Base-by-base conservation (phyloP, 2,797 vertebrate species). In the Hippocampus kuda region DNA sequence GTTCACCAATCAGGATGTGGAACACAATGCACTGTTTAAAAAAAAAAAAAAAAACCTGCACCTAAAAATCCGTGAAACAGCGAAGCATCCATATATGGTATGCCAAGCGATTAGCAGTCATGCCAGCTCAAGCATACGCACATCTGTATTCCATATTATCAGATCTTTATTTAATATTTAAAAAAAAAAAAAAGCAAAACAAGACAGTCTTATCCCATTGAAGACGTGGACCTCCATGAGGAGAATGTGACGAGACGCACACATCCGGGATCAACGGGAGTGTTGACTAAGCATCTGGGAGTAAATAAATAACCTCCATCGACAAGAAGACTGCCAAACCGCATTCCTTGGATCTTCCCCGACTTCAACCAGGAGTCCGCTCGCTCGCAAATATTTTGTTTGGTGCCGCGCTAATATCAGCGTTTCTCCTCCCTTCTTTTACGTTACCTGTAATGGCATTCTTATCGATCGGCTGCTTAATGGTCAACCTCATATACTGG, bases 361-460 rank as follows among this genome's bases (percentile, higher is more conserved):
- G 61, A 77, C 77, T 69, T 89, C 75, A 87, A 91, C 87, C 87
- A 85, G 83, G 87, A 89, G 88, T 87, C 92, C 85, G 85, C 91
- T 92, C 92, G 92, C 93, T 92, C 93, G 90, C 92, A 93, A 95
- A 97, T 93, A 95, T 96, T 96, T 96, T 94, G 91, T 95, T 96
- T 97, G 92, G 91, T 92, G 91, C 92, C 92, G 92, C 91, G 92
- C 93, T 93, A 95, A 97, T 95, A 95, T 95, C 93, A 94, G 92
- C 92, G 88, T 92, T 93, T 96, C 51, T 59, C 12, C 46, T 56
- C 30, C 6, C 38, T 67, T 42, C 34, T 59, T 94, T 95, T 94
- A 94, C 92, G 91, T 92, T 87, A 85, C 85, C 90, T 89, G 92
- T 96, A 95, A 96, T 94, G 93, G 93, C 91, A 92, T 95, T 95